Percentiles rank a stretch among this genome's conserved stretches.
Evolutionary conservation across 2,888 invertebrate species (phyloP).

Genomic region (Polyommatus iphigenia): DNA sequence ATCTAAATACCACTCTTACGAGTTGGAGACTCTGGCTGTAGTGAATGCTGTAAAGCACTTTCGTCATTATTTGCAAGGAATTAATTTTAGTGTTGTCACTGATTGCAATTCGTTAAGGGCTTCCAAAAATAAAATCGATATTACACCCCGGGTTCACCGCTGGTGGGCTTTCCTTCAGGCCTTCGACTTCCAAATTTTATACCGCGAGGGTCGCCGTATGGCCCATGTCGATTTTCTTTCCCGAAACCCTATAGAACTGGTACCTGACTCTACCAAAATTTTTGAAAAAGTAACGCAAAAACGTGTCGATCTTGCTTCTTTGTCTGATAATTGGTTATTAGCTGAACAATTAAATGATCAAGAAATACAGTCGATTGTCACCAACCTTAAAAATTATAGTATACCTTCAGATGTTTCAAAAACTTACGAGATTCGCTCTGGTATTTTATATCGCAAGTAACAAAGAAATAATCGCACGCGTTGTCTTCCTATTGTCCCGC

Average conservation of each 20-base stretch:
- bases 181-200: slow-evolving; percentile 36
- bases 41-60: slow-evolving; percentile 43
- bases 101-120: slow-evolving; percentile 44
- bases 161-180: no score
- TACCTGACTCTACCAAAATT: not conserved
- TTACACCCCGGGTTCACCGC: slow-evolving; percentile 35
- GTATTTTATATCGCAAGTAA: not conserved
- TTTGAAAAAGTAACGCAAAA: slow-evolving; percentile 11
- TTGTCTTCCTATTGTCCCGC: slow-evolving; percentile 3
- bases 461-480: not conserved
- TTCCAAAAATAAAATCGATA: slow-evolving; percentile 37
- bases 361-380: slow-evolving; percentile 29
- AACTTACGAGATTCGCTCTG: slow-evolving; percentile 40
- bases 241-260: slow-evolving; percentile 39
- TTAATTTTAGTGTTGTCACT: slow-evolving; percentile 42
- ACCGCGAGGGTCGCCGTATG: slow-evolving; percentile 36
- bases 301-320: slow-evolving; percentile 35
- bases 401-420: slow-evolving; percentile 35
- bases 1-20: slow-evolving; percentile 20
- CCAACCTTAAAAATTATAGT: slow-evolving; percentile 21
- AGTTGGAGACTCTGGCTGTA: slow-evolving; percentile 43
- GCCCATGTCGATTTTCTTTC: slow-evolving; percentile 43
- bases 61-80: slow-evolving; percentile 41
- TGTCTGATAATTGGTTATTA: slow-evolving; percentile 38
- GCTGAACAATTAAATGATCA: slow-evolving; percentile 45